Evolutionary conservation across 1,140 invertebrate genomes (phyloP).

Genomic region (Agraylea sexmaculata): DNA sequence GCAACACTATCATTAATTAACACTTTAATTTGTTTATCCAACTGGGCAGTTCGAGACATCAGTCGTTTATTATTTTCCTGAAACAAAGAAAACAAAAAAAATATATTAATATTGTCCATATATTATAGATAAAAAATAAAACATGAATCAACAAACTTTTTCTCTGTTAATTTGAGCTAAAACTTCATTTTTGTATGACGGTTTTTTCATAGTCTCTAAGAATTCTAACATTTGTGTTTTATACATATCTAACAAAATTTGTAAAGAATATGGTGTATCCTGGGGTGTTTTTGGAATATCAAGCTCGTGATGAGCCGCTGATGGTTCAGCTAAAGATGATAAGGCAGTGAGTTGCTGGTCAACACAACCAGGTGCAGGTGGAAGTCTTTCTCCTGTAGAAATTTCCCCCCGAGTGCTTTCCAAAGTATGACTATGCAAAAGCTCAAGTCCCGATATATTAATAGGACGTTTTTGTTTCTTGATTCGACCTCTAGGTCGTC

Average conservation of each 20-base stretch:
- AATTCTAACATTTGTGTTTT: slow-evolving; percentile 73
- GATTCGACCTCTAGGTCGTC: slow-evolving; percentile 29
- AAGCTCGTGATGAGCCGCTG: slow-evolving; percentile 61
- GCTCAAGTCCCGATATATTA: slow-evolving; percentile 58
- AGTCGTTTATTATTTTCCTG: slow-evolving; percentile 70
- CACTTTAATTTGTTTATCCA: slow-evolving; percentile 84
- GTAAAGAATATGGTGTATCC: slow-evolving; percentile 72
- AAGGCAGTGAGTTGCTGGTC: slow-evolving; percentile 77
- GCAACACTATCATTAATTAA: slow-evolving; percentile 87
- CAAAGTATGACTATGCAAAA: slow-evolving; percentile 82
- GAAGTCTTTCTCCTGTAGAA: slow-evolving; percentile 51
- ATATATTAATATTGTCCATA: background rate
- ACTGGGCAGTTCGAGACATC: slow-evolving; percentile 64
- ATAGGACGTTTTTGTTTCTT: slow-evolving; percentile 43
- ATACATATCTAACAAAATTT: slow-evolving; percentile 73
- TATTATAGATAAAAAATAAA: slow-evolving; percentile 5
- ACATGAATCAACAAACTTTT: slow-evolving; percentile 37
- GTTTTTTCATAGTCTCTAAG: slow-evolving; percentile 68
- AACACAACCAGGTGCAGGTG: slow-evolving; percentile 77
- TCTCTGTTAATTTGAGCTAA: slow-evolving; percentile 70
- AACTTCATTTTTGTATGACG: slow-evolving; percentile 59
- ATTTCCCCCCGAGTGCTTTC: slow-evolving; percentile 58
- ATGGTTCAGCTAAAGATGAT: slow-evolving; percentile 42
- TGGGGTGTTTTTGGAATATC: slow-evolving; percentile 64
- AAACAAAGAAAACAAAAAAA: slow-evolving; percentile 19